Conservation (phyloP, 1,140 invertebrate species). For the Holcopasites calliopsidis region DNA sequence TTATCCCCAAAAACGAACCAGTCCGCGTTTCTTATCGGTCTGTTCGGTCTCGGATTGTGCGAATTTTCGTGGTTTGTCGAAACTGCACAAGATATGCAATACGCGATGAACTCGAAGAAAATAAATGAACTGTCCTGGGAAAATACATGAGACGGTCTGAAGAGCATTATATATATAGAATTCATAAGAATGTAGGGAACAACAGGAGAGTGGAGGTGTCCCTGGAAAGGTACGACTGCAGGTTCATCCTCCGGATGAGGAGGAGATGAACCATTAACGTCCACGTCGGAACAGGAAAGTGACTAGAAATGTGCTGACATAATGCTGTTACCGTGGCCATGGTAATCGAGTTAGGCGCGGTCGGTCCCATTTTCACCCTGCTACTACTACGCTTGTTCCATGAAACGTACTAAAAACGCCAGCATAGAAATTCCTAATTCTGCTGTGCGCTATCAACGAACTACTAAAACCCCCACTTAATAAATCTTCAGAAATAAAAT, state of each 20-base stretch:
- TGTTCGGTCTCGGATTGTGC: not conserved
- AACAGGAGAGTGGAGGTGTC: not conserved
- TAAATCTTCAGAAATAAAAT: too few species aligned
- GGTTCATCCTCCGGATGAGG: not conserved
- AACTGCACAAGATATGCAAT: not conserved
- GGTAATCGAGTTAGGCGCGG: conserved; percentile 34
- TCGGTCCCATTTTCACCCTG: conserved; percentile 24
- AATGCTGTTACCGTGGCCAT: conserved; percentile 27
- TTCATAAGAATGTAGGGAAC: too few species aligned
- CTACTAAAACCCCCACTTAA: too few species aligned
- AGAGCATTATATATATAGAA: too few species aligned
- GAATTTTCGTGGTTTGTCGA: not conserved
- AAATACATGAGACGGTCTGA: too few species aligned
- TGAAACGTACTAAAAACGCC: not conserved
- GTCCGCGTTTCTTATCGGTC: conserved; percentile 23
- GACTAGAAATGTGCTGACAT: conserved; percentile 42
- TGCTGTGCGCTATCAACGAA: too few species aligned
- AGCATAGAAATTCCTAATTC: not conserved
- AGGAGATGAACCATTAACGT: conserved; percentile 24
- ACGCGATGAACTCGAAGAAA: not conserved
- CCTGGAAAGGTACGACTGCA: too few species aligned
- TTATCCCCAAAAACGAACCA: conserved; percentile 14
- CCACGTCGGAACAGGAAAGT: conserved; percentile 12
- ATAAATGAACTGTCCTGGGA: not conserved
- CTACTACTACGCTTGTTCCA: not conserved